A percentile compares a stretch with the other conserved stretches of the same genome.
Evolutionary conservation across 2,888 invertebrate genomes (phyloP).

Genomic region (Hedychridium roseum): DNA sequence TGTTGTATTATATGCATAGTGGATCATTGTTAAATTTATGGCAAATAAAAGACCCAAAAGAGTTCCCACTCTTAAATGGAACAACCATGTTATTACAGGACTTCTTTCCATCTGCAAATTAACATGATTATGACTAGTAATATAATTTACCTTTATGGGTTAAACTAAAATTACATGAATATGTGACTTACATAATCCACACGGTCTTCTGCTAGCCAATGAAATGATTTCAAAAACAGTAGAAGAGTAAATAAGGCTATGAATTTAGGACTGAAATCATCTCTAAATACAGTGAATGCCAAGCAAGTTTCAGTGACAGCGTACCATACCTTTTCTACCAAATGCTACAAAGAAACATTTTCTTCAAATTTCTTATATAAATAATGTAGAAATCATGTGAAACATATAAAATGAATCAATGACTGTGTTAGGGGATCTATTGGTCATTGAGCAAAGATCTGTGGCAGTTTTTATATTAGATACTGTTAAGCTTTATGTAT

Average conservation of each 20-base stretch:
- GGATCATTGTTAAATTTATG: slow-evolving; percentile 88
- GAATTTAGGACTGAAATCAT: slow-evolving; percentile 98
- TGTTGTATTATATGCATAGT: slow-evolving; percentile 93
- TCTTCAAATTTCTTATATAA: no score
- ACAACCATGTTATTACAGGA: slow-evolving; percentile 94
- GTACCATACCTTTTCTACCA: slow-evolving; percentile 98
- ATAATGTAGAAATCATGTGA: no score
- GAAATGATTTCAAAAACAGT: slow-evolving; percentile 97
- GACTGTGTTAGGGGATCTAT: no score
- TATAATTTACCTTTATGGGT: background rate
- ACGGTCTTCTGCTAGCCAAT: slow-evolving; percentile 99
- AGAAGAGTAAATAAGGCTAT: slow-evolving; percentile 96
- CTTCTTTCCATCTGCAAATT: slow-evolving; percentile 95
- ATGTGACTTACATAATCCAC: slow-evolving; percentile 91
- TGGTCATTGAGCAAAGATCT: no score
- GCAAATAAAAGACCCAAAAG: slow-evolving; percentile 82
- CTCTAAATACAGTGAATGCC: slow-evolving; percentile 98
- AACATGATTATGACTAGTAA: background rate
- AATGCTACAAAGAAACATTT: slow-evolving; percentile 75
- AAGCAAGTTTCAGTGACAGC: slow-evolving; percentile 99
- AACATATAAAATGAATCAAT: no score
- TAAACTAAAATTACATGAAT: background rate
- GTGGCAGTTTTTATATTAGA: no score
- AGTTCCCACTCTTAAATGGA: slow-evolving; percentile 90
- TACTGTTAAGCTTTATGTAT: no score